Evolutionary conservation across 2,797 vertebrate genomes (phyloP), one percentile per base, ranked within the genome.

Genomic region (Nyctibius grandis): DNA sequence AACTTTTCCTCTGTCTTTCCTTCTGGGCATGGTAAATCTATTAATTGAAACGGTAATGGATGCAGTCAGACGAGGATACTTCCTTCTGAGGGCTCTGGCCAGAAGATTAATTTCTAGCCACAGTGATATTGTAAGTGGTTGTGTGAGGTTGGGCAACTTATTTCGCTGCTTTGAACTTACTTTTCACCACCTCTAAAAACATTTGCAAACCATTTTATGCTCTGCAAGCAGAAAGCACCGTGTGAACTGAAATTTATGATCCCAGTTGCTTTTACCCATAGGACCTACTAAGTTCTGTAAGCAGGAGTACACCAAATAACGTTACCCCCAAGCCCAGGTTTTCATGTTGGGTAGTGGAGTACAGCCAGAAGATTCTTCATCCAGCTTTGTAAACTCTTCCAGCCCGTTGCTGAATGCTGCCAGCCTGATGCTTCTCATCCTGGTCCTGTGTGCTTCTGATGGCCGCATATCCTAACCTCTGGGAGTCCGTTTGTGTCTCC

Each of bases 41-140:
- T 94, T 93, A 94, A 87, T 91, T 95, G 91, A 45, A 79, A 60
- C 36, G 44, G 29, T n/a, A 91, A 73, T 86, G n/a, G 88, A 56
- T 88, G 67, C 2, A 44, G 96, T 87, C 74, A 89, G 42, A 83
- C 82, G 83, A 94, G 93, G 85, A 80, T 85, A 64, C 48, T 87
- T 85, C 67, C 60, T 90, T 63, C 65, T 68, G 15, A 73, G 70
- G 40, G 45, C 60, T 83, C 72, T 86, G 94, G 85, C 75, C 83
- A 94, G 77, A 59, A 76, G 68, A 89, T 82, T 73, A 44, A 72
- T 94, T 95, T 94, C 80, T 89, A 77, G 83, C 74, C 64, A 63
- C 74, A 61, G 63, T 34, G 57, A 67, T 87, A 11, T 68, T 91
- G 25, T 74, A 48, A 89, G 63, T 63, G 59, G 34, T 57, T 70